Conservation (phyloP, 1,140 invertebrate species). For the Phthorimaea operculella region DNA sequence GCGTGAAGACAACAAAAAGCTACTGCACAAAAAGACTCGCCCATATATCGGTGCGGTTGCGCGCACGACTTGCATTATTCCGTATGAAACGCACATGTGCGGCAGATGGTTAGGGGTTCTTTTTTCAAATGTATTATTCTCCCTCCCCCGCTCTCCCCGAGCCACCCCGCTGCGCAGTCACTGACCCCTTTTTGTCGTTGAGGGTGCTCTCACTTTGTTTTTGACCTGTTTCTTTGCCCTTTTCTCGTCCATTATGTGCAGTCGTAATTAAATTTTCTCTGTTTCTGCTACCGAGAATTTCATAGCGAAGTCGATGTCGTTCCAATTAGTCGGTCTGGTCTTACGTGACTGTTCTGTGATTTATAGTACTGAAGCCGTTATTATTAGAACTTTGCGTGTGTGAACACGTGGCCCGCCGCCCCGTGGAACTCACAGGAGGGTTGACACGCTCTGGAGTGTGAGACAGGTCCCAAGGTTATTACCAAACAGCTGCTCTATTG, state of each 20-base stretch:
- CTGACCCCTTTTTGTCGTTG: conserved; percentile 53
- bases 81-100: conserved; percentile 56
- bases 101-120: conserved; percentile 60
- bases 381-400: conserved; percentile 42
- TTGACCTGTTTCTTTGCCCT: conserved; percentile 45
- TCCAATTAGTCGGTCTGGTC: background rate
- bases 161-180: conserved; percentile 56
- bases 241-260: background rate
- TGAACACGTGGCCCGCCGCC: conserved; percentile 36
- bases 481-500: conserved; percentile 29
- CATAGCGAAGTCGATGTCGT: background rate
- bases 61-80: conserved; percentile 58
- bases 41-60: conserved; percentile 42
- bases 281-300: background rate
- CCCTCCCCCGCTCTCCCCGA: conserved; percentile 28
- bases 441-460: conserved; percentile 22
- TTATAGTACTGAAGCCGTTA: conserved; percentile 24
- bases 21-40: conserved; percentile 47
- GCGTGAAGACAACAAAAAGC: conserved; percentile 55
- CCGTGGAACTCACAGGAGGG: conserved; percentile 24
- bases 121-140: conserved; percentile 61
- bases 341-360: conserved; percentile 10
- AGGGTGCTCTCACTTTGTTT: conserved; percentile 40
- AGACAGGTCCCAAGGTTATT: conserved; percentile 38
- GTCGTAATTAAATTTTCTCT: background rate